Percentiles rank a stretch among this genome's conserved stretches.
phyloP scores from a whole-genome alignment of 2,113 vertebrate species.

The Aldabrachelys gigantea region DNA sequence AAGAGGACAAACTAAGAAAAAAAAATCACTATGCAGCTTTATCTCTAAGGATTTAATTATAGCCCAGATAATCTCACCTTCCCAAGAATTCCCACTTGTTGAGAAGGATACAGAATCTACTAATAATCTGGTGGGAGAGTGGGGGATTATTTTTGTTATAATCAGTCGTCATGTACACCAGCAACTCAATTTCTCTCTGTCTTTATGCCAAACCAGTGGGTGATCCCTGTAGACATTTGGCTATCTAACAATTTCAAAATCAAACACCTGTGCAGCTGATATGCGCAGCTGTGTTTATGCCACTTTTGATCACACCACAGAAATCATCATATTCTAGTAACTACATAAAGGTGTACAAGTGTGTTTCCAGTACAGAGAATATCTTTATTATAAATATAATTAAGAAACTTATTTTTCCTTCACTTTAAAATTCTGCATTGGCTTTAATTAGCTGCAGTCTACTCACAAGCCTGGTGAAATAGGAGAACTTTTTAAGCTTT shows the following conservation, averaged over 20 bases:
- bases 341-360: conserved; percentile 1
- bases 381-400: conserved; percentile 33
- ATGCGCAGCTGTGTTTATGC: background rate
- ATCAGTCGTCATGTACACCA: background rate
- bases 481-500: conserved; percentile 43
- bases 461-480: conserved; percentile 58
- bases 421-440: background rate
- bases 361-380: background rate
- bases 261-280: fast-evolving
- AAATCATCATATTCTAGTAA: background rate
- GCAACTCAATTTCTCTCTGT: background rate
- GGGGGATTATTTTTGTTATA: background rate
- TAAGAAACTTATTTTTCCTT: conserved; percentile 52
- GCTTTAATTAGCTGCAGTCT: conserved; percentile 54
- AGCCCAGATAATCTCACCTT: background rate
- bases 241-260: conserved; percentile 7
- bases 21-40: background rate
- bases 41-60: background rate
- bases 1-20: background rate
- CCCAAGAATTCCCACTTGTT: background rate
- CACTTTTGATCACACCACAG: background rate
- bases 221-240: background rate
- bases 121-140: background rate
- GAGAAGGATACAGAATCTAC: background rate
- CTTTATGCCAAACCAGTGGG: background rate